Percentiles rank a stretch among this genome's conserved stretches.
These are phyloP conservation scores for Acromyrmex charruanus DNA, from an alignment of 1,140 invertebrate genomes.

Conservation along the genomic window DNA sequence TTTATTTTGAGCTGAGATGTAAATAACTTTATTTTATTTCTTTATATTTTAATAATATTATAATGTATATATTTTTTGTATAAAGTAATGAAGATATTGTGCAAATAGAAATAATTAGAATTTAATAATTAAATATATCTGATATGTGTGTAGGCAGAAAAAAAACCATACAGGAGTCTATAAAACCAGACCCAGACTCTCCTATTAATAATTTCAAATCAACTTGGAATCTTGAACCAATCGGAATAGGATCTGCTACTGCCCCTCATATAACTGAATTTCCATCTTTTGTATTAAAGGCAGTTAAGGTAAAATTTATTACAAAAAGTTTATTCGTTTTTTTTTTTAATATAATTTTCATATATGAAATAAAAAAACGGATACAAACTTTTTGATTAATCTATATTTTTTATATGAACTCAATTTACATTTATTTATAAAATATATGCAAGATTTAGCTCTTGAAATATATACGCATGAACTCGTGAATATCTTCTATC, in stretches of 20 bases:
- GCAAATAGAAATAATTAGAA: not conserved
- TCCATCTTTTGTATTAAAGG: slow-evolving; percentile 85
- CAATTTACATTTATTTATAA: slow-evolving; percentile 55
- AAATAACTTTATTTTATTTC: not conserved
- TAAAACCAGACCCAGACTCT: slow-evolving; percentile 73
- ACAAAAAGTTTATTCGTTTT: slow-evolving; percentile 36
- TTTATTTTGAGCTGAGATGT: not conserved
- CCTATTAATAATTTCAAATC: slow-evolving; percentile 78
- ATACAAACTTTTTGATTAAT: not conserved
- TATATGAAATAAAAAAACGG: slow-evolving; percentile 6
- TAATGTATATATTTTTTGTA: not conserved
- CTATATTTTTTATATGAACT: slow-evolving; percentile 75
- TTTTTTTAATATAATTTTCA: slow-evolving; percentile 45
- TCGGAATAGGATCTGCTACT: slow-evolving; percentile 80
- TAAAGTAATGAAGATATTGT: not conserved
- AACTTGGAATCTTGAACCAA: slow-evolving; percentile 82
- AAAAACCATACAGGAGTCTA: slow-evolving; percentile 79
- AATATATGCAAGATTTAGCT: slow-evolving; percentile 13
- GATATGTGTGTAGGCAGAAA: slow-evolving; percentile 77
- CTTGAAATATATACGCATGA: not conserved
- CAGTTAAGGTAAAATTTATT: slow-evolving; percentile 83
- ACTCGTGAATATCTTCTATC: not conserved
- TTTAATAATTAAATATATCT: not conserved
- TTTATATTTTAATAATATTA: not conserved
- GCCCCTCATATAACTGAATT: slow-evolving; percentile 81